phyloP scores from a whole-genome alignment of 2,113 vertebrate genomes.

The Aplodontia rufa region DNA sequence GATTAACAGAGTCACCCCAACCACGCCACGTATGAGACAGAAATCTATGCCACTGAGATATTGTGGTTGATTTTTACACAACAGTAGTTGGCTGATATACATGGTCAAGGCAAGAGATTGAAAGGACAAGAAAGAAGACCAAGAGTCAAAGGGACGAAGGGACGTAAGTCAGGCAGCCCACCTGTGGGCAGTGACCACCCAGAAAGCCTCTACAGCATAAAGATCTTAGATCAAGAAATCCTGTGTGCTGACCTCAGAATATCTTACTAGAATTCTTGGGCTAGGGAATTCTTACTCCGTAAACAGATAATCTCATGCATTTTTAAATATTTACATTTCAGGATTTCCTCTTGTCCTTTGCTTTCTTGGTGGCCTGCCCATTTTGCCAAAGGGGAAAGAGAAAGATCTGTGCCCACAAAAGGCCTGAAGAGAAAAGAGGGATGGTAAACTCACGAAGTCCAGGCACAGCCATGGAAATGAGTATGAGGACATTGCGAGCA shows the following conservation, averaged over 20 bases:
- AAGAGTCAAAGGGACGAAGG: not conserved
- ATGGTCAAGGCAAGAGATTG: not conserved
- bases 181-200: not conserved
- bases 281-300: not conserved
- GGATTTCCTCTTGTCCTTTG: constrained; percentile 23
- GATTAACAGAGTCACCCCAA: not conserved
- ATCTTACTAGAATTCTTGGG: constrained; percentile 40
- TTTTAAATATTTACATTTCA: constrained; percentile 42
- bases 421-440: constrained; percentile 33
- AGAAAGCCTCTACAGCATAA: not conserved
- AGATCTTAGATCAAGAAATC: not conserved
- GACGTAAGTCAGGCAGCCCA: not conserved
- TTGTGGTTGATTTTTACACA: constrained; percentile 5
- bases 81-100: constrained; percentile 12
- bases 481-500: not conserved
- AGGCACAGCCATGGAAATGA: not conserved
- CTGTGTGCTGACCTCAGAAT: not conserved
- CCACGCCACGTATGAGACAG: not conserved
- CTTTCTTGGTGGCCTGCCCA: not conserved
- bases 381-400: constrained; percentile 1
- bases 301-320: not conserved
- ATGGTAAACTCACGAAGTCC: not conserved
- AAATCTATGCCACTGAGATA: not conserved
- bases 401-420: constrained; percentile 28
- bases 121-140: not conserved